Conservation (phyloP, 1,140 invertebrate species). For the Chrysoperla carnea region DNA sequence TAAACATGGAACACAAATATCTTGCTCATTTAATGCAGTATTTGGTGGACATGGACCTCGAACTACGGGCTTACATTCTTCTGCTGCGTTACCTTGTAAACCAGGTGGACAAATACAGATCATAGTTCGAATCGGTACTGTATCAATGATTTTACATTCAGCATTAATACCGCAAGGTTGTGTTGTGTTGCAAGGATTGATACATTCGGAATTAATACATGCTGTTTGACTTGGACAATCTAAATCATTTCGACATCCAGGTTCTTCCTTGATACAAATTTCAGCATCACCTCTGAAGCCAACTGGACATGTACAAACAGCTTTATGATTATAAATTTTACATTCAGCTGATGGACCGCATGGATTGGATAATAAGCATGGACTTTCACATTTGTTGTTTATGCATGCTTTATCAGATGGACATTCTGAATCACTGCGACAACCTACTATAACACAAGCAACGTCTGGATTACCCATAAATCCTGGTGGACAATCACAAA, state of each 20-base stretch:
- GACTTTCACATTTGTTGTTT: constrained; percentile 59
- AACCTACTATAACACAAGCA: constrained; percentile 56
- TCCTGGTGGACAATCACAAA: constrained; percentile 65
- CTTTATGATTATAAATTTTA: constrained; percentile 52
- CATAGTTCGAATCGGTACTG: constrained; percentile 70
- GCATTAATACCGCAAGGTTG: constrained; percentile 69
- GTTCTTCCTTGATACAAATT: constrained; percentile 37
- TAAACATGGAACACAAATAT: constrained; percentile 55
- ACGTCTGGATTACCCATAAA: constrained; percentile 63
- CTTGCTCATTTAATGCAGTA: constrained; percentile 52
- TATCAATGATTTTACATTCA: constrained; percentile 61
- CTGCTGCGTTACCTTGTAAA: constrained; percentile 62
- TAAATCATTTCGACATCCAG: constrained; percentile 51
- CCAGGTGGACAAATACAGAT: constrained; percentile 74
- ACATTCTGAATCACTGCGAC: constrained; percentile 56
- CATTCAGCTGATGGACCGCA: constrained; percentile 56
- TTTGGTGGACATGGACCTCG: constrained; percentile 59
- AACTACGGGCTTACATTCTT: constrained; percentile 52
- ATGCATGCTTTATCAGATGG: constrained; percentile 58
- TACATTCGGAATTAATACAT: constrained; percentile 63
- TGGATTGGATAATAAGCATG: constrained; percentile 43
- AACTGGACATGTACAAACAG: constrained; percentile 60
- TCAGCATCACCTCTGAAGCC: constrained; percentile 49
- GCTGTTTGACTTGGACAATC: constrained; percentile 70
- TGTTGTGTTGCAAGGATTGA: constrained; percentile 65